phyloP scores from a whole-genome alignment of 2,113 vertebrate genomes.

The Stigmatopora nigra region DNA sequence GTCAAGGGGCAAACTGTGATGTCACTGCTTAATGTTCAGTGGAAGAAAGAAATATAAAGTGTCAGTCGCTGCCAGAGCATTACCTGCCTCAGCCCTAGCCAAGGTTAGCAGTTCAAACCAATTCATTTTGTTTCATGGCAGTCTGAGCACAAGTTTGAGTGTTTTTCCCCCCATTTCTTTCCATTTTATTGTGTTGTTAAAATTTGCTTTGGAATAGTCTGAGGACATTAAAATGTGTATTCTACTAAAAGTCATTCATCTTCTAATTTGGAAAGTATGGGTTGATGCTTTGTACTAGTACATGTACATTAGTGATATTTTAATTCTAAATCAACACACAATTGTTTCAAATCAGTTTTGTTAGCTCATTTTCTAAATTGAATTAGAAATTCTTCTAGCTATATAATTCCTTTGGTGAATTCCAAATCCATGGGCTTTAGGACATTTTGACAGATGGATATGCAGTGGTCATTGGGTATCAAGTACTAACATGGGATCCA shows the following conservation, averaged over 20 bases:
- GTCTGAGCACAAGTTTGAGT: neutral
- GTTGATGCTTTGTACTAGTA: neutral
- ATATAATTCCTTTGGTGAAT: conserved; percentile 33
- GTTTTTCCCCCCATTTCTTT: neutral
- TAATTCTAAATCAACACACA: neutral
- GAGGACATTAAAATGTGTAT: neutral
- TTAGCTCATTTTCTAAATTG: conserved; percentile 23
- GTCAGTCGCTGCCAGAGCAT: conserved; percentile 23
- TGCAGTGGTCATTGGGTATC: conserved; percentile 30
- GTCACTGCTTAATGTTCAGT: conserved; percentile 57
- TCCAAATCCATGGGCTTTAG: conserved; percentile 28
- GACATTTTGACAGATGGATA: conserved; percentile 34
- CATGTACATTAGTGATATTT: neutral
- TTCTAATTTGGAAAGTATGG: neutral
- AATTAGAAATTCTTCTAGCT: conserved; percentile 28
- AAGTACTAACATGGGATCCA: conserved; percentile 32
- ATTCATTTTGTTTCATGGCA: conserved; percentile 26
- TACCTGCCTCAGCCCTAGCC: conserved; percentile 36
- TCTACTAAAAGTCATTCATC: neutral
- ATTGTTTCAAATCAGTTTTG: neutral
- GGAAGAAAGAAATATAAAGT: conserved; percentile 34
- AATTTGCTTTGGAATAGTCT: neutral
- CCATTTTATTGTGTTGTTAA: conserved; percentile 5
- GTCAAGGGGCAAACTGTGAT: conserved; percentile 53
- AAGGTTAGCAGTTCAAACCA: conserved; percentile 51